These are phyloP conservation scores for Gallinago media DNA, from an alignment of 2,113 vertebrate genomes.

Conservation along the genomic window DNA sequence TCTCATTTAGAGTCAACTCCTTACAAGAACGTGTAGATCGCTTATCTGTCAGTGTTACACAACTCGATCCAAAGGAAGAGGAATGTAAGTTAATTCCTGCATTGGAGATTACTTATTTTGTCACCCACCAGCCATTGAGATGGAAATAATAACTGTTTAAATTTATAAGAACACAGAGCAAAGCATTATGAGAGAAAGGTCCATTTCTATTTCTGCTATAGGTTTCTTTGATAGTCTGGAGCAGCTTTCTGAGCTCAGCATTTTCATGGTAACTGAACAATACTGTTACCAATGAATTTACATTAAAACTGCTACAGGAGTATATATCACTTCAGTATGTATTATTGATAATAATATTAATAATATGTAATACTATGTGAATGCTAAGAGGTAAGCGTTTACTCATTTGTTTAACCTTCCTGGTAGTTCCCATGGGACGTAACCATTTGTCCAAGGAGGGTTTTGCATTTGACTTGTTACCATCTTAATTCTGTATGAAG, in stretches of 20 bases:
- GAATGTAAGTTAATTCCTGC: constrained; percentile 87
- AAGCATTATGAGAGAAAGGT: background rate
- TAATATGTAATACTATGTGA: background rate
- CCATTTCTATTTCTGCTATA: background rate
- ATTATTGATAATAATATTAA: background rate
- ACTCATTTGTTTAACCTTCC: background rate
- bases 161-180: background rate
- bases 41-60: constrained; percentile 96
- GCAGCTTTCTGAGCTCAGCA: background rate
- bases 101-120: background rate
- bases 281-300: background rate
- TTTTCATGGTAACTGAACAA: background rate
- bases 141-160: background rate
- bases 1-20: constrained; percentile 98
- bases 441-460: background rate
- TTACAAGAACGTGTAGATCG: constrained; percentile 97
- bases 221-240: background rate
- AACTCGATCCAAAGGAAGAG: constrained; percentile 98
- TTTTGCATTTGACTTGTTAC: background rate
- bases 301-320: background rate
- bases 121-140: background rate
- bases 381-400: background rate
- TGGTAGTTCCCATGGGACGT: background rate
- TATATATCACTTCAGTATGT: background rate
- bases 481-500: background rate